Base-by-base conservation (phyloP, 2,888 invertebrate species). In the Xylophagus ater region DNA sequence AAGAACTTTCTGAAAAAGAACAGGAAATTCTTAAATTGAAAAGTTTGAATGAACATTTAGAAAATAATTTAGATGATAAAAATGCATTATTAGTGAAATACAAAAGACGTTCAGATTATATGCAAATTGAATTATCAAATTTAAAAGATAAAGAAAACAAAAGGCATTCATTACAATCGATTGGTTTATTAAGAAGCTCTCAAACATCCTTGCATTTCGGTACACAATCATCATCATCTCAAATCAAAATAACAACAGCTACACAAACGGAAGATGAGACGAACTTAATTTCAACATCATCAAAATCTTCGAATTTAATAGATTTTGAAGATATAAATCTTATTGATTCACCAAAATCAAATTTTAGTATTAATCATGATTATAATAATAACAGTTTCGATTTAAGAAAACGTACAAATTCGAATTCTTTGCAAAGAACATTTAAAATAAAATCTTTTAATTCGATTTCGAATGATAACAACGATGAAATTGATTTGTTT, bases 1-100 rank as follows among this genome's bases (percentile, higher is more conserved):
- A 33, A 7, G 21, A 33, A 23, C 20, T 37, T 14, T 14, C 17
- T 7, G 33, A 34, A 18, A 43, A 40, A 13, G 36, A 43, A 6
- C 25, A 40, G 13, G 30, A 43, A 34, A 26, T 43, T 7, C 21
- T 30, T 15, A 29, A 34, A 13, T 19, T 43, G 30, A 28, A 18
- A 7, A 34, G n/a, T 14, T 6, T 43, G 2, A 43, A 43, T 18
- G 37, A 43, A 24, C 20, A 34, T 12, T 21, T 43, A 6, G 28
- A 40, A 10, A 31, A 33, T 12, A 43, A 34, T 12, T 25, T 43
- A 9, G 33, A 40, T 10, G 43, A 43, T 7, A 43, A 43, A 24
- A 29, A 34, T 13, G 20, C 34, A 9, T 29, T 30, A 31, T 9
- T 43, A 14, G 40, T 30, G 9, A 15, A 25, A 13, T 13, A 34